Conservation (phyloP, 2,888 invertebrate genomes). For the Melanophora roralis region DNA sequence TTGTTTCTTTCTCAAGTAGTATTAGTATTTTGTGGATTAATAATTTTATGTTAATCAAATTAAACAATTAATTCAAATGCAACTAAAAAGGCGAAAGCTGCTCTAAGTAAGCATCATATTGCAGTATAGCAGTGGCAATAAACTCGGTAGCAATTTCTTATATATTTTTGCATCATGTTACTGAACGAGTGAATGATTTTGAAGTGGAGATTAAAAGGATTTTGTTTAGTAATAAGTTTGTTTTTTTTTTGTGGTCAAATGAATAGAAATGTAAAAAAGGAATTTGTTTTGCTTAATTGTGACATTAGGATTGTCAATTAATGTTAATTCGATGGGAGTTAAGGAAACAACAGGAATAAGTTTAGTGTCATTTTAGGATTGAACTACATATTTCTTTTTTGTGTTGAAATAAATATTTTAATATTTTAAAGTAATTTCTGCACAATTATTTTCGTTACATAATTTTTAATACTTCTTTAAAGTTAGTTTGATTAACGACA, state of each 20-base stretch:
- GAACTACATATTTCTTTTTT: no score
- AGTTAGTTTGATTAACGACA: no score
- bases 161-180: constrained; percentile 14
- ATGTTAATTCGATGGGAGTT: constrained; percentile 44
- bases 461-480: no score
- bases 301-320: constrained; percentile 52
- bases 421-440: no score
- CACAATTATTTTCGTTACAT: no score
- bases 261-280: constrained; percentile 12
- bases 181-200: constrained; percentile 50
- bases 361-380: constrained; percentile 7
- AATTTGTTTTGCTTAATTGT: constrained; percentile 41
- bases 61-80: constrained; percentile 55
- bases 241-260: constrained; percentile 36
- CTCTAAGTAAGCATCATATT: neutral
- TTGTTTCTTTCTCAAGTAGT: constrained; percentile 40
- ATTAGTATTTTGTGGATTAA: constrained; percentile 21
- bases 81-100: constrained; percentile 24
- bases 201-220: constrained; percentile 57
- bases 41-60: constrained; percentile 61
- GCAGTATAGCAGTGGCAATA: constrained; percentile 2
- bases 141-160: constrained; percentile 46
- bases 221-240: constrained; percentile 1
- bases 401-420: no score
- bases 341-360: constrained; percentile 26